phyloP scores from a whole-genome alignment of 92 coral and sea anemone species.

The Zoanthus sociatus region DNA sequence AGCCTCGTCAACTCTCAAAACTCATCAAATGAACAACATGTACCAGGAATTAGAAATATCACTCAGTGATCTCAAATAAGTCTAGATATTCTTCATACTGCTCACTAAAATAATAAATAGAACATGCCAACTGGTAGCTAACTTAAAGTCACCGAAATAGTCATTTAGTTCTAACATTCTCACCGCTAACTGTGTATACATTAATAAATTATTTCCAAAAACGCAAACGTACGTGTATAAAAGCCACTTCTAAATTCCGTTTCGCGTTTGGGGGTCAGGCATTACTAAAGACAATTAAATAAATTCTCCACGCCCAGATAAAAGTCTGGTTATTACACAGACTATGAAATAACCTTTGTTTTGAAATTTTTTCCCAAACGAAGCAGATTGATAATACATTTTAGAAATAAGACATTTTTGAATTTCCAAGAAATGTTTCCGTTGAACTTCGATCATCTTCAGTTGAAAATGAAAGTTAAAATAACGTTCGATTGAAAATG shows the following conservation, averaged over 20 bases:
- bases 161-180: no score
- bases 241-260: no score
- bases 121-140: no score
- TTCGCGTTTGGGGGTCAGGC: not conserved
- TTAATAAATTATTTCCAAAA: no score
- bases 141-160: no score
- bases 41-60: not conserved
- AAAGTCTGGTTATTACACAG: not conserved
- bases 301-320: not conserved
- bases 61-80: not conserved
- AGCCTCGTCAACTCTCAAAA: not conserved
- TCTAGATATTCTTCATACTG: not conserved
- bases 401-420: no score
- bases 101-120: not conserved
- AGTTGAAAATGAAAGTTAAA: no score
- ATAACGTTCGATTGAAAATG: not conserved
- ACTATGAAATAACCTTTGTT: not conserved
- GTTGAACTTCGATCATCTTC: not conserved
- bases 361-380: not conserved
- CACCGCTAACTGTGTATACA: no score
- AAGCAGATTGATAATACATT: no score
- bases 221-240: no score
- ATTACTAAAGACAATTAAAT: not conserved
- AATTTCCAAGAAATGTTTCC: no score
- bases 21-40: not conserved